These are phyloP conservation scores for Bicyclus anynana DNA, from an alignment of 1,140 invertebrate species.

Conservation along the genomic window DNA sequence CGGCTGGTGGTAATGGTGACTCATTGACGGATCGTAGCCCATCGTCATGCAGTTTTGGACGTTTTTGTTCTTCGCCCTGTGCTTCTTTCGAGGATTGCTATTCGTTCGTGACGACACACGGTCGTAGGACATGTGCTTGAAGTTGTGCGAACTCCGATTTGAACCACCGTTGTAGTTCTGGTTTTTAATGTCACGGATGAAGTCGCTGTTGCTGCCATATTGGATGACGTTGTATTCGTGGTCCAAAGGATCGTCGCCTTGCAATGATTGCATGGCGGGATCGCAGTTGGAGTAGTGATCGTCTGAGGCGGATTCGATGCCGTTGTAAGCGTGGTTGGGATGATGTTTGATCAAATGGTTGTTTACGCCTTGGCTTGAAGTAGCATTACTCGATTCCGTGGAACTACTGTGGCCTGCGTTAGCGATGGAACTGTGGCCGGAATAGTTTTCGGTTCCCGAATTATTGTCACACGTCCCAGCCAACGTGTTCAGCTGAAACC, in stretches of 20 bases:
- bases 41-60: constrained; percentile 74
- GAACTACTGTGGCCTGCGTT: constrained; percentile 76
- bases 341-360: constrained; percentile 76
- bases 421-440: constrained; percentile 74
- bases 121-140: constrained; percentile 76
- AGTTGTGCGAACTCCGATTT: constrained; percentile 71
- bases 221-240: constrained; percentile 77
- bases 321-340: constrained; percentile 70
- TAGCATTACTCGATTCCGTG: constrained; percentile 73
- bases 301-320: constrained; percentile 71
- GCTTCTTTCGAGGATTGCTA: constrained; percentile 74
- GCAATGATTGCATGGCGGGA: constrained; percentile 70
- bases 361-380: constrained; percentile 71
- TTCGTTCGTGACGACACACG: constrained; percentile 71
- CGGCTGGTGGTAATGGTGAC: constrained; percentile 73
- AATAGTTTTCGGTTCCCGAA: constrained; percentile 75
- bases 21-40: constrained; percentile 67
- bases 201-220: constrained; percentile 72
- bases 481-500: constrained; percentile 67
- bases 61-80: constrained; percentile 69
- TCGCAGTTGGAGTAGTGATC: constrained; percentile 77
- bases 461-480: constrained; percentile 76
- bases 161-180: constrained; percentile 72
- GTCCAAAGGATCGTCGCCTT: constrained; percentile 71
- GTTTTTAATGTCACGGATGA: constrained; percentile 71